Base-by-base conservation (phyloP, 2,888 invertebrate genomes). In the Atethmia centrago region DNA sequence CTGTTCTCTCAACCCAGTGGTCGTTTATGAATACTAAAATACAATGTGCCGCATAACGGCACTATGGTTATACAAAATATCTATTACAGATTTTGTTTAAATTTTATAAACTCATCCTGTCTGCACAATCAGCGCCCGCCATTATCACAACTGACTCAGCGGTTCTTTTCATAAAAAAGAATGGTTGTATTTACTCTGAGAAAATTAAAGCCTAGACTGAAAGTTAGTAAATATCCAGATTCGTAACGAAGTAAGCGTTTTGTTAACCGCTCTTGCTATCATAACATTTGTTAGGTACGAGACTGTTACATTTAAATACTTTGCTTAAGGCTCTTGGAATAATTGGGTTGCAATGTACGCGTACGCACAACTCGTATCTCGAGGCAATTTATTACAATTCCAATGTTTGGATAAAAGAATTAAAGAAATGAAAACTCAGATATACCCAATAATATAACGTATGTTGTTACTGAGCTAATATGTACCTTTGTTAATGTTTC, bases 21-120 rank as follows among this genome's bases (percentile, higher is more conserved):
- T 71, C 79, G 68, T 84, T 85, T 79, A 84, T 82, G 79, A 77
- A 79, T 77, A 82, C 79, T 85, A 85, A 82, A 85, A 84, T 75
- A 77, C 75, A 82, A 82, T 80, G 73, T 75, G 64, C 74, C 79
- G 31, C 73, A 56, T 82, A 71, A 82, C 82, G 45, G 58, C 71
- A 77, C 74, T 77, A 80, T 77, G 72, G 69, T 75, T 79, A 59
- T 68, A 73, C 66, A 74, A 82, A 82, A 84, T 80, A 82, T 80
- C 62, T 79, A 85, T 74, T 72, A 74, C 79, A 74, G 85, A 79
- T 69, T 80, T 82, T 77, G 73, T 82, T 82, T 69, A 82, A 84
- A 82, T 85, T 77, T 82, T 74, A 85, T 82, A 69, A 84, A 71
- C 69, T 75, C 80, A 85, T 71, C 77, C 62, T 53, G 62, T 62